These are phyloP conservation scores for Tragelaphus imberbis DNA, from an alignment of 2,113 vertebrate species.

Conservation along the genomic window DNA sequence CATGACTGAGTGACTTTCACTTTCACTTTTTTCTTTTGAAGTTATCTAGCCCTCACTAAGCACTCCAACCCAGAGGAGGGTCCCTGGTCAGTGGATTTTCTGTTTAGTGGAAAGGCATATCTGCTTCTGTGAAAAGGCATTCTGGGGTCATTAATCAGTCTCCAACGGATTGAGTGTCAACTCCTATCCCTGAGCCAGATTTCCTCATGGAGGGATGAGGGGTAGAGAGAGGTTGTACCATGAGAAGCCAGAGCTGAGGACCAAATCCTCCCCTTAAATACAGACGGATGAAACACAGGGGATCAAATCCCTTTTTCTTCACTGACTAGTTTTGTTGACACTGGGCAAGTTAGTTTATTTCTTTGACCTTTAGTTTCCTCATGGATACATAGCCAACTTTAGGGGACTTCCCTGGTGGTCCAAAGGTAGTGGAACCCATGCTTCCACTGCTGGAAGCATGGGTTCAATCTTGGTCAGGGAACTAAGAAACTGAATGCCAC, in stretches of 20 bases:
- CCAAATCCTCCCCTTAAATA: not conserved
- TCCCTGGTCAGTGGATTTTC: not conserved
- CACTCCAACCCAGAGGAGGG: not conserved
- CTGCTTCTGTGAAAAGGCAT: not conserved
- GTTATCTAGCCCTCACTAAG: not conserved
- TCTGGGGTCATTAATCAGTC: not conserved
- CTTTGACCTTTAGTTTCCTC: not conserved
- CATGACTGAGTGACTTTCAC: not conserved
- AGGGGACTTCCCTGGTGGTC: not conserved
- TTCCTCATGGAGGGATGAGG: not conserved
- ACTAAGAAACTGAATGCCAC: not conserved
- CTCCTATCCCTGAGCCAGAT: not conserved
- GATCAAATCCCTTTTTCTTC: not conserved
- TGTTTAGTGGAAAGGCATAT: not conserved
- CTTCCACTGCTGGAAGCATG: not conserved
- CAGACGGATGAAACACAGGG: not conserved
- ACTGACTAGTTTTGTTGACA: not conserved
- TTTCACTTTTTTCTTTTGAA: no score
- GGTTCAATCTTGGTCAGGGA: not conserved
- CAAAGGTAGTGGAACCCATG: not conserved
- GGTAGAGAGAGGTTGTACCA: not conserved
- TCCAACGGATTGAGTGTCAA: not conserved
- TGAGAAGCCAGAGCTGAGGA: not conserved
- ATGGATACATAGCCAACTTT: not conserved
- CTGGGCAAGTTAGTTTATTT: not conserved